Base-by-base conservation (phyloP, 1,140 invertebrate species). In the Elymnias hypermnestra region DNA sequence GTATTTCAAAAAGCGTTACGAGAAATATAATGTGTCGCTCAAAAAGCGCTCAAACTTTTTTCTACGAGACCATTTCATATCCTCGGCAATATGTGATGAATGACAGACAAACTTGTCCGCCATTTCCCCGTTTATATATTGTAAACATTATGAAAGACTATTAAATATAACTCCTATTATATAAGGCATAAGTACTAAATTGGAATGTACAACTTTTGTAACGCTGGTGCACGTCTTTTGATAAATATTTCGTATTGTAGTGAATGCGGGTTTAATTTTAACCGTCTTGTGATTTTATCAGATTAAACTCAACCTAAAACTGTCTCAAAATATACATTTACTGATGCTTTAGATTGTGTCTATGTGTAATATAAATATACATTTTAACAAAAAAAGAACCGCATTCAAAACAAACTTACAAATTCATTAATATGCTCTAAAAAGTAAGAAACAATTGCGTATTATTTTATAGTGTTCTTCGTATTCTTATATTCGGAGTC, bases 61-160 rank as follows among this genome's bases (percentile, higher is more conserved):
- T 44, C 41, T 44, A 29, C 31, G 13, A 44, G 36, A 44, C 31
- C 45, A 48, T 48, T 41, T 48, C 45, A 40, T 48, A 40, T 48
- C 41, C 29, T 26, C 42, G 26, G 38, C 26, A 26, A 40, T 36
- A 41, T 41, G 31, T 49, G 46, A 41, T 49, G 46, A 41, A 49
- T 49, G 46, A 41, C 46, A 49, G 38, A 13, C 46, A 14, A 9
- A 28, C 37, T 40, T 25, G 36, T 7, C 10, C 36, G 44, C 12
- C 15, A 14, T 31, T 28, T 33, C 40, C 40, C n/a, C 21, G 31
- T 31, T 48, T 41, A 28, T 41, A 26, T 31, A 35, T 14, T 31
- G 28, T 10, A 3, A 15, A 15, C 5, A 12, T 10, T 15, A 6
- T 7, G 10, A 19, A 1, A n/a, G n/a, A n/a, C n/a, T n/a, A n/a